Evolutionary conservation across 2,797 vertebrate species (phyloP).

Genomic region (Micrastur ruficollis): DNA sequence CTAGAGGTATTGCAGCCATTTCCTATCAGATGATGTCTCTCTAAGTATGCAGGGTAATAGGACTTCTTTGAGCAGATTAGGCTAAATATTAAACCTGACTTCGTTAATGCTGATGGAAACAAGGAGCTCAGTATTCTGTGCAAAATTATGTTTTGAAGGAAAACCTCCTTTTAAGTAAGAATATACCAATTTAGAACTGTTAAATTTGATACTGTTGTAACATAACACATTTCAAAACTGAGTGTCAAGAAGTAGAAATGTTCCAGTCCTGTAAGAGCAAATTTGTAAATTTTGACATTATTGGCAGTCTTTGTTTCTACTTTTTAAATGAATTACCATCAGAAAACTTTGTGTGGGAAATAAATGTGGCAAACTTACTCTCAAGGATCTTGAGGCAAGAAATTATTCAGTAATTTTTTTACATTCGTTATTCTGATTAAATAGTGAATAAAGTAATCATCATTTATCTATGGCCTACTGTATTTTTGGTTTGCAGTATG

Average conservation of each 20-base stretch:
- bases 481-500: background rate
- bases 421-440: background rate
- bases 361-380: background rate
- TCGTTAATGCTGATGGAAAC: conserved; percentile 8
- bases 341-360: background rate
- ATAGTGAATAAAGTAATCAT: background rate
- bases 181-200: background rate
- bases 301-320: background rate
- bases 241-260: background rate
- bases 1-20: conserved; percentile 60
- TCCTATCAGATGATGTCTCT: conserved; percentile 57
- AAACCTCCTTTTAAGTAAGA: background rate
- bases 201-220: conserved; percentile 31
- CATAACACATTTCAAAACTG: conserved; percentile 13
- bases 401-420: background rate
- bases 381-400: background rate
- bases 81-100: conserved; percentile 14
- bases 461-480: background rate
- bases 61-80: conserved; percentile 21
- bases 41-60: background rate
- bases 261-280: background rate
- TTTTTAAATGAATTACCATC: background rate
- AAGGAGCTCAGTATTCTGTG: background rate
- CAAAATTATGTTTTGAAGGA: background rate
- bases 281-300: background rate